Conservation (phyloP, 1,140 invertebrate genomes). For the Lepidurus arcticus region DNA sequence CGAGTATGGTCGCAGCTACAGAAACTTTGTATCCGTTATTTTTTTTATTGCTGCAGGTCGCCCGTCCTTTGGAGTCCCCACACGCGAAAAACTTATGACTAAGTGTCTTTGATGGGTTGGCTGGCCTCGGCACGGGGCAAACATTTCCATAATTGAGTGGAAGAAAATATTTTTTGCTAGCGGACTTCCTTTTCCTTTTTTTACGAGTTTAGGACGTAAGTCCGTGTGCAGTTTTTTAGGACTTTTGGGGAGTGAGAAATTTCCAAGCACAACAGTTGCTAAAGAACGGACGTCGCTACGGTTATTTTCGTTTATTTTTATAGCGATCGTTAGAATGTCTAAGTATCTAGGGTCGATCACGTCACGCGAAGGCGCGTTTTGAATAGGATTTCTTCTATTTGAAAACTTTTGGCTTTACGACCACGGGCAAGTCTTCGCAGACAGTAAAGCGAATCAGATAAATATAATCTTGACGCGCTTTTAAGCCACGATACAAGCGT, state of each 20-base stretch:
- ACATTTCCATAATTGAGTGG: neutral
- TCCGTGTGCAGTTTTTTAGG: neutral
- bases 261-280: constrained; percentile 14
- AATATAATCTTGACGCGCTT: neutral
- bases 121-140: neutral
- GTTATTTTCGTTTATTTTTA: constrained; percentile 16
- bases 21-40: neutral
- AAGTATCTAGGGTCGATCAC: neutral
- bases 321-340: constrained; percentile 4
- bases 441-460: neutral
- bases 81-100: neutral
- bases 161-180: neutral
- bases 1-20: neutral
- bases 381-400: neutral
- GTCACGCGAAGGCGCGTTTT: neutral
- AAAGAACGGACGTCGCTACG: neutral
- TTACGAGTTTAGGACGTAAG: neutral
- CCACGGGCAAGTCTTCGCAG: neutral
- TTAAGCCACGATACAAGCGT: neutral
- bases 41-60: too few relatives aligned
- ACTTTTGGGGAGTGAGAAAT: neutral
- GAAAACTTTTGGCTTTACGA: neutral
- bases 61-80: neutral
- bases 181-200: neutral
- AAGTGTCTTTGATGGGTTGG: constrained; percentile 5